Evolutionary conservation across 1,140 invertebrate genomes (phyloP).

Genomic region (Drosophila chauvacae): DNA sequence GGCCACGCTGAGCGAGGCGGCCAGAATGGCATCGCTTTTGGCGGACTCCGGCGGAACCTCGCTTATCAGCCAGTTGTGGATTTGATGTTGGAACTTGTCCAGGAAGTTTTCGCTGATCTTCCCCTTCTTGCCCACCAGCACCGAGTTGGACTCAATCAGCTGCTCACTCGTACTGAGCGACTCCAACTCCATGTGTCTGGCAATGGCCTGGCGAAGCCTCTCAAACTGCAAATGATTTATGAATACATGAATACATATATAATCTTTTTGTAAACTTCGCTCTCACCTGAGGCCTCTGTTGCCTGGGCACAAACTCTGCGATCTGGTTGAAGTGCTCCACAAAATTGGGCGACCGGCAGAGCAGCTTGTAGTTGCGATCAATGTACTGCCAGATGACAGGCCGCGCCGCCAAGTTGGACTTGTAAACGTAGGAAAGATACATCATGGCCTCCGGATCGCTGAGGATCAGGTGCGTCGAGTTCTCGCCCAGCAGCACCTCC

Average conservation of each 20-base stretch:
- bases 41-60: slow-evolving; percentile 32
- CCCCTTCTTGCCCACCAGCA: slow-evolving; percentile 66
- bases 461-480: slow-evolving; percentile 55
- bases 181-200: slow-evolving; percentile 37
- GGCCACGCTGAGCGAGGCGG: slow-evolving; percentile 55
- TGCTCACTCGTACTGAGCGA: slow-evolving; percentile 1
- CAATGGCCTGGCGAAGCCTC: slow-evolving; percentile 54
- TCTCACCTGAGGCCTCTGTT: slow-evolving; percentile 50
- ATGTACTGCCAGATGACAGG: slow-evolving; percentile 66
- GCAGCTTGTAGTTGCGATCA: slow-evolving; percentile 60
- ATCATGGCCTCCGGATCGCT: slow-evolving; percentile 64
- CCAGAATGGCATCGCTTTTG: slow-evolving; percentile 27
- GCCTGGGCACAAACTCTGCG: slow-evolving; percentile 73
- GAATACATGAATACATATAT: too few species aligned
- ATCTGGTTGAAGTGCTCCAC: slow-evolving; percentile 78
- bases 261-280: not conserved
- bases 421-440: slow-evolving; percentile 67
- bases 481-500: slow-evolving; percentile 62
- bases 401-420: slow-evolving; percentile 56
- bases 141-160: slow-evolving; percentile 55
- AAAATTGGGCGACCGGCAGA: slow-evolving; percentile 53
- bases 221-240: slow-evolving; percentile 51
- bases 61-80: slow-evolving; percentile 65
- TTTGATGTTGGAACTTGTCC: slow-evolving; percentile 69
- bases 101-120: slow-evolving; percentile 57